Evolutionary conservation across 2,797 vertebrate species (phyloP).

Genomic region (Cryptoblepharus egeriae): DNA sequence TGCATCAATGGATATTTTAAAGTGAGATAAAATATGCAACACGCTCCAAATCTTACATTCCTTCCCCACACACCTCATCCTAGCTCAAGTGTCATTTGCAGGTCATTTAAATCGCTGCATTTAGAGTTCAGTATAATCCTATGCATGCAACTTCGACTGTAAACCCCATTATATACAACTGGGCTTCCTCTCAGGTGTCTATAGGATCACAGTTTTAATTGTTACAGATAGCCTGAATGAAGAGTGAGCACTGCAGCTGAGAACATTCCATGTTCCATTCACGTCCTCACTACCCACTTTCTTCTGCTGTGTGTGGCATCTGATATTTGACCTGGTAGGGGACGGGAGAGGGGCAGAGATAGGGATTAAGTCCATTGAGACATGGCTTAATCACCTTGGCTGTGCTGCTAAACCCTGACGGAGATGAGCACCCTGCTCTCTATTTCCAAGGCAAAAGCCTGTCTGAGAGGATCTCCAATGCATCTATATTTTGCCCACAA

Average conservation of each 20-base stretch:
- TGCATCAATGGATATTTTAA: not conserved
- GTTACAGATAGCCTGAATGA: not conserved
- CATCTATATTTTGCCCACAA: not conserved
- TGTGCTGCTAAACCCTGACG: constrained; percentile 2
- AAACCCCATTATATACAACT: too few species aligned
- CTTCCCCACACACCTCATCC: not conserved
- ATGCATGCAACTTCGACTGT: too few species aligned
- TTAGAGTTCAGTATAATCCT: too few species aligned
- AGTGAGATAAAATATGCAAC: not conserved
- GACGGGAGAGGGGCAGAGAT: not conserved
- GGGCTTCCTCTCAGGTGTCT: too few species aligned
- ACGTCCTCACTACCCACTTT: not conserved
- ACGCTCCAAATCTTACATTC: not conserved
- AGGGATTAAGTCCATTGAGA: constrained; percentile 9
- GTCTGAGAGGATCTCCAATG: not conserved
- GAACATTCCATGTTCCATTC: not conserved
- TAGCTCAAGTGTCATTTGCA: not conserved
- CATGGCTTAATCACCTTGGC: constrained; percentile 16
- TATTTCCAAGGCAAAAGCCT: constrained; percentile 23
- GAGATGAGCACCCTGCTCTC: too few species aligned
- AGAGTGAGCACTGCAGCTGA: not conserved
- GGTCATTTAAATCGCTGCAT: not conserved
- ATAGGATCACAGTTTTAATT: too few species aligned
- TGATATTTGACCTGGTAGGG: not conserved
- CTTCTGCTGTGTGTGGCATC: not conserved